Evolutionary conservation across 2,888 invertebrate genomes (phyloP).

Genomic region (Meiosimyza decipiens): DNA sequence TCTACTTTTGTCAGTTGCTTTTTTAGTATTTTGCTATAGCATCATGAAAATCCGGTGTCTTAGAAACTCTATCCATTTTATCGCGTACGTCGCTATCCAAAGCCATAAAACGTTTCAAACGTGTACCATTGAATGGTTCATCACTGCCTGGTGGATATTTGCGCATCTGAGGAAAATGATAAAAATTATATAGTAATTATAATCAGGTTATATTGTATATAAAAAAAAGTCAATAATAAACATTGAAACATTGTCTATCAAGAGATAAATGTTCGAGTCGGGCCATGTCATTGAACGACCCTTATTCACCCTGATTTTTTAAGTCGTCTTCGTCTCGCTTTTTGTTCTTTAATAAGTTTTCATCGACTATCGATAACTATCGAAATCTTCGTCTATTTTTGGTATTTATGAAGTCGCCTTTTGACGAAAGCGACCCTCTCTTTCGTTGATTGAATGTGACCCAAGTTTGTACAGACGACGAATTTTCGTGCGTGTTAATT

Average conservation of each 20-base stretch:
- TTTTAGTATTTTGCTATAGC: conserved; percentile 43
- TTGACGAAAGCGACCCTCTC: too few species aligned
- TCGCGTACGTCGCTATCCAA: conserved; percentile 65
- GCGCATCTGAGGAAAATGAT: conserved; percentile 70
- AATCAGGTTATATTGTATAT: not conserved
- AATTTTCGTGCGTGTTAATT: too few species aligned
- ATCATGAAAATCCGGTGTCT: conserved; percentile 43
- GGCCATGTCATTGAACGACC: not conserved
- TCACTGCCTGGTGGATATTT: conserved; percentile 76
- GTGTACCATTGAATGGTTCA: conserved; percentile 69
- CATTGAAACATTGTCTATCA: not conserved
- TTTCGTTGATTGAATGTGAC: too few species aligned
- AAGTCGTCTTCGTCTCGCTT: too few species aligned
- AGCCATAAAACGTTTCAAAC: conserved; percentile 69
- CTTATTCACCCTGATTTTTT: too few species aligned
- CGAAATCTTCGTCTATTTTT: too few species aligned
- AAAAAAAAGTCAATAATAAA: not conserved
- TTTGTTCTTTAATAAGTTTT: too few species aligned
- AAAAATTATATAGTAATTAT: conserved; percentile 12
- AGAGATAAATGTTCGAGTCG: not conserved
- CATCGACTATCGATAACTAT: too few species aligned
- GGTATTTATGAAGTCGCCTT: too few species aligned
- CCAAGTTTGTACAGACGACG: too few species aligned
- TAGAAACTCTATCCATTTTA: conserved; percentile 55
- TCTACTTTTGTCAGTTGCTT: not conserved